Evolutionary conservation across 1,140 invertebrate species (phyloP).

Genomic region (Choristoneura fumiferana): DNA sequence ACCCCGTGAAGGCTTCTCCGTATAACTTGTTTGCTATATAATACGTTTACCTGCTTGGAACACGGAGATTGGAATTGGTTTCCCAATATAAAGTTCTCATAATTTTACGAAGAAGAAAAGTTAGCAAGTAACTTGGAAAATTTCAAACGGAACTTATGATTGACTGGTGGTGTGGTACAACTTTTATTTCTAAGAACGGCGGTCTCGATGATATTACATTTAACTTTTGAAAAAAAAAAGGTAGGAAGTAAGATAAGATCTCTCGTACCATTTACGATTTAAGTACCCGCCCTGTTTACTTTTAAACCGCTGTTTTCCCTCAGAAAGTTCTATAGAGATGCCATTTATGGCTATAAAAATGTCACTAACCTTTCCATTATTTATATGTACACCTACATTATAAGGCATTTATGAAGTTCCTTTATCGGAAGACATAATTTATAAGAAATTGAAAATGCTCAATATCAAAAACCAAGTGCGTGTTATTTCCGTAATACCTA

Average conservation of each 20-base stretch:
- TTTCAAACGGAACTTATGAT: constrained; percentile 1
- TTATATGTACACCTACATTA: background rate
- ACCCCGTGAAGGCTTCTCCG: background rate
- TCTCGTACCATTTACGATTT: too few species aligned
- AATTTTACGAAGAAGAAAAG: background rate
- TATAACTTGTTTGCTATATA: constrained; percentile 4
- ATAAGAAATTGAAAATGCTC: background rate
- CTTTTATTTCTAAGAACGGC: too few species aligned
- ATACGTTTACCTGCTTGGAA: background rate
- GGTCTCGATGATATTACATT: too few species aligned
- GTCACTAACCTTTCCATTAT: background rate
- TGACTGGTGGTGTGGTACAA: background rate
- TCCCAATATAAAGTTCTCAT: constrained; percentile 11
- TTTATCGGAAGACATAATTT: background rate
- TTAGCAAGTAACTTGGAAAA: background rate
- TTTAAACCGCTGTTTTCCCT: background rate
- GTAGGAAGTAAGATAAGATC: too few species aligned
- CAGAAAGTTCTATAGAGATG: background rate
- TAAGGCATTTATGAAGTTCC: background rate
- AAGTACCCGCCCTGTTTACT: too few species aligned
- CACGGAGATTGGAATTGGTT: constrained; percentile 4
- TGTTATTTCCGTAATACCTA: too few species aligned
- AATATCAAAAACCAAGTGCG: too few species aligned
- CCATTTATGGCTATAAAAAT: constrained; percentile 5
- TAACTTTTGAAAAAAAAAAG: too few species aligned